phyloP scores from a whole-genome alignment of 2,888 invertebrate genomes.

The Diaprepes abbreviatus region DNA sequence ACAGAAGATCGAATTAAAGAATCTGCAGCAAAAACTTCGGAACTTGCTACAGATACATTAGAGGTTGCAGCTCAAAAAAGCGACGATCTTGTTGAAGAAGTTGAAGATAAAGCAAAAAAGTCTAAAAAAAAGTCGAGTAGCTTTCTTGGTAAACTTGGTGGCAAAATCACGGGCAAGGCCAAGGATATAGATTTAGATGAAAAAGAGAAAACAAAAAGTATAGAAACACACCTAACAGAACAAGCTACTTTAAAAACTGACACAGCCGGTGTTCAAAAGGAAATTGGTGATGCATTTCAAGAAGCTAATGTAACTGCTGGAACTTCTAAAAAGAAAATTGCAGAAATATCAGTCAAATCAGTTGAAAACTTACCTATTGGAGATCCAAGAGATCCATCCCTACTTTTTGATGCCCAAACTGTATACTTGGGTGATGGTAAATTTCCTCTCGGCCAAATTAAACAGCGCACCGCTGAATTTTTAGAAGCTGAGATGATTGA shows the following conservation, averaged over 20 bases:
- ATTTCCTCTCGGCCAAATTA: conserved; percentile 39
- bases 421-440: conserved; percentile 26
- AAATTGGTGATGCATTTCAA: conserved; percentile 4
- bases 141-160: conserved; percentile 51
- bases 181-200: conserved; percentile 39
- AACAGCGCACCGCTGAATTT: conserved; percentile 53
- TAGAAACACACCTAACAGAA: background rate
- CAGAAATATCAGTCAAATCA: conserved; percentile 38
- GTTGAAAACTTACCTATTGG: conserved; percentile 32
- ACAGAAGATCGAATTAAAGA: too few species aligned
- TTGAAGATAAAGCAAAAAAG: conserved; percentile 3
- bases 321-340: conserved; percentile 33
- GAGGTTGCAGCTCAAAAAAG: too few species aligned
- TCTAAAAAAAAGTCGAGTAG: conserved; percentile 48
- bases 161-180: conserved; percentile 49
- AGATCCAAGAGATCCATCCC: conserved; percentile 15
- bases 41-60: conserved; percentile 27
- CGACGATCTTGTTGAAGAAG: conserved; percentile 1
- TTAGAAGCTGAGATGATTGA: conserved; percentile 47
- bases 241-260: background rate
- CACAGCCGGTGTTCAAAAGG: background rate
- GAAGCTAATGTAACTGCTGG: background rate
- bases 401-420: conserved; percentile 23
- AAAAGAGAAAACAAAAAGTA: background rate
- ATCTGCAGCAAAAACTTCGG: background rate